Base-by-base conservation (phyloP, 2,797 vertebrate species). In the Caiman crocodilus region DNA sequence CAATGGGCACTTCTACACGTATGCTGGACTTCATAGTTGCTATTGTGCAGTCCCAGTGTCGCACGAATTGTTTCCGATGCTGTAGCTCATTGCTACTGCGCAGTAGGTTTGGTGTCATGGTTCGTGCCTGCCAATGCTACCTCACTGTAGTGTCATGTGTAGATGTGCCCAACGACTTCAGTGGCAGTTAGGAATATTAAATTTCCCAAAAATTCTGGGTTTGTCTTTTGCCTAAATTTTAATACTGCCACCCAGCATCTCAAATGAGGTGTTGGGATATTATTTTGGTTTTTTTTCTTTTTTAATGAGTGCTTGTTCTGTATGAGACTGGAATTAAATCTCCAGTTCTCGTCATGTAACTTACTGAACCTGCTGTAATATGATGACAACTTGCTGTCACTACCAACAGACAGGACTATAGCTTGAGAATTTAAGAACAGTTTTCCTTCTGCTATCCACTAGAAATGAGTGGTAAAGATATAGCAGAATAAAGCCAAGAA, bases 331-430 rank as follows among this genome's bases (percentile, higher is more conserved):
- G 75, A 92, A 85, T 65, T 75, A 93, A 30, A 79, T 71, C 82
- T 84, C 86, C 74, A 69, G 74, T 64, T 92, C 35, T 60, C 83
- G 88, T 92, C 30, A 94, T 94, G 85, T 89, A 73, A 50, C 60
- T 76, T 90, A n/a, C 76, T 95, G 91, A 95, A 94, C 42, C 88
- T 91, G 90, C 74, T 93, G 61, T 30, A 77, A 94, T 76, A 93
- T 50, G 76, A 95, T 63, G 93, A 89, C 91, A 96, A 95, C 79
- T 88, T 17, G 81, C 83, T 92, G 85, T 89, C 91, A 73, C 83
- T 89, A 90, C 91, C 83, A 76, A 92, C 79, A 50, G 0, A 0
- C 35, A 86, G 79, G 63, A 91, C 89, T 90, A 82, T 17, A 85
- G 71, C 10, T 50, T 63, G 76, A 77, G 81, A 87, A 96, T 79